These are phyloP conservation scores for Gastrophysa polygoni DNA, from an alignment of 2,888 invertebrate species.

Conservation along the genomic window DNA sequence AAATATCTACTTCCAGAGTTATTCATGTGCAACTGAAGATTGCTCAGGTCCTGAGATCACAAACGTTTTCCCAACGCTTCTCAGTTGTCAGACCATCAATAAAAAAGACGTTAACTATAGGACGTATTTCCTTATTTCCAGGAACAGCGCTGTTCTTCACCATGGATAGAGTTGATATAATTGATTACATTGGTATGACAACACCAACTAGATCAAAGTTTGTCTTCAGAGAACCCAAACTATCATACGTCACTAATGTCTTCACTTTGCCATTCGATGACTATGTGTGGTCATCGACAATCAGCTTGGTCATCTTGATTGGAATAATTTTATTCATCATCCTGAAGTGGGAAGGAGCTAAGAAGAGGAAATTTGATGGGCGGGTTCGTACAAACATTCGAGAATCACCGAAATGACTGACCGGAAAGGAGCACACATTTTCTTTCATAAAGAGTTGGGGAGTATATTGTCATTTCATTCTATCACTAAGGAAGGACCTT, in stretches of 20 bases:
- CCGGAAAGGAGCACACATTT: too few species aligned
- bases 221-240: constrained; percentile 73
- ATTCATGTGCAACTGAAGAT: too few species aligned
- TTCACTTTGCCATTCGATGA: constrained; percentile 71
- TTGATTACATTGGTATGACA: constrained; percentile 72
- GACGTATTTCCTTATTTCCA: too few species aligned
- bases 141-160: constrained; percentile 71
- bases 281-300: constrained; percentile 68
- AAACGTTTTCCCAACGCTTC: too few species aligned
- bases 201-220: constrained; percentile 72
- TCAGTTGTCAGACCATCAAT: too few species aligned
- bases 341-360: constrained; percentile 57
- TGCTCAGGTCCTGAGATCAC: too few species aligned
- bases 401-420: too few species aligned
- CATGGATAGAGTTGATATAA: constrained; percentile 64
- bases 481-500: too few species aligned
- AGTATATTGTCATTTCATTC: too few species aligned
- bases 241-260: constrained; percentile 73
- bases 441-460: too few species aligned
- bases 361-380: constrained; percentile 8
- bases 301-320: constrained; percentile 59
- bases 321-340: constrained; percentile 55
- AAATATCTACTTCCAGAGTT: too few species aligned
- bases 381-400: constrained; percentile 5
- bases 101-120: too few species aligned